Conservation (phyloP, 2,113 vertebrate genomes). For the Rhinoptilus africanus region DNA sequence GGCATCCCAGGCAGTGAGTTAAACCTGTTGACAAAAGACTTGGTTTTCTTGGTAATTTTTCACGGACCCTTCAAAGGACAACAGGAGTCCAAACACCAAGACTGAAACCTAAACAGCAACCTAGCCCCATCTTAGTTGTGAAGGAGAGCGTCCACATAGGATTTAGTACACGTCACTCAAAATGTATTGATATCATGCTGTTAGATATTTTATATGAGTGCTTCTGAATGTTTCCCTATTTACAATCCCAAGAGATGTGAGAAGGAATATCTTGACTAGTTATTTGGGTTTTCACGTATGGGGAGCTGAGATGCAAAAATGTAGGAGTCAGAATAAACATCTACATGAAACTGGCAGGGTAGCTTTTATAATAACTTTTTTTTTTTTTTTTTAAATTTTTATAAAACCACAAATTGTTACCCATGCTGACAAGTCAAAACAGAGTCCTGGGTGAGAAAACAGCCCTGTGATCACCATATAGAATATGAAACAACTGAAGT, state of each 20-base stretch:
- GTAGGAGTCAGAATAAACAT: not conserved
- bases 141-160: not conserved
- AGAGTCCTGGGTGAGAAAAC: not conserved
- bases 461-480: not conserved
- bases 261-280: not conserved
- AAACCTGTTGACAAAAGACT: not conserved
- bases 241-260: not conserved
- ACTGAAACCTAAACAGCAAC: not conserved
- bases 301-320: not conserved
- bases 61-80: not conserved
- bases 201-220: not conserved
- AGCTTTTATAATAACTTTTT: not conserved
- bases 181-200: not conserved
- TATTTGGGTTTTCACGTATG: not conserved
- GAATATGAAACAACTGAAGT: not conserved
- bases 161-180: not conserved
- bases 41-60: not conserved
- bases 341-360: not conserved
- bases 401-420: not conserved
- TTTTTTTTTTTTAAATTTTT: too few relatives aligned
- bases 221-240: not conserved
- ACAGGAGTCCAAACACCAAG: not conserved
- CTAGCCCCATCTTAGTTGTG: not conserved
- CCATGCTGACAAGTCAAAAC: not conserved
- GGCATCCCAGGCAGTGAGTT: not conserved